These are phyloP conservation scores for Nemapogon koenigi DNA, from an alignment of 2,888 invertebrate genomes.

Conservation along the genomic window DNA sequence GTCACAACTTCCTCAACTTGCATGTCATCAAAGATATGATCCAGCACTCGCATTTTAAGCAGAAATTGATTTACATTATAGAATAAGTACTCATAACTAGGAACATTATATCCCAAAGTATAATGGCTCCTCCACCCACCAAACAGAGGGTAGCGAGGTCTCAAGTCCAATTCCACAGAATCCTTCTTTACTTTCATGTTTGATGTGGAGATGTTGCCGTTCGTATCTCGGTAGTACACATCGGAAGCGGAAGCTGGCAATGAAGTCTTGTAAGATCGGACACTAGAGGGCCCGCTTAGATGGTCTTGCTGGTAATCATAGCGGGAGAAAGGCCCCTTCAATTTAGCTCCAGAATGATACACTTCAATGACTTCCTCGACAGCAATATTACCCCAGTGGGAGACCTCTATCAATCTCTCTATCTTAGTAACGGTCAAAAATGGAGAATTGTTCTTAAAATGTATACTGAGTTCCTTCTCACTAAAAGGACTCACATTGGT, in stretches of 20 bases:
- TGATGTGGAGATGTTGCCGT: conserved; percentile 98
- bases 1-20: conserved; percentile 88
- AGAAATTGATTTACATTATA: conserved; percentile 80
- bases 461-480: conserved; percentile 75
- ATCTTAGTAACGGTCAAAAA: conserved; percentile 92
- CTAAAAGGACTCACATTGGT: conserved; percentile 69
- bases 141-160: conserved; percentile 96
- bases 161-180: conserved; percentile 93
- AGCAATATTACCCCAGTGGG: conserved; percentile 99
- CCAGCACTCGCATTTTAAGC: conserved; percentile 92
- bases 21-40: conserved; percentile 98
- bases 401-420: conserved; percentile 90
- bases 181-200: conserved; percentile 88
- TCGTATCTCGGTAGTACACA: conserved; percentile 96
- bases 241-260: conserved; percentile 89
- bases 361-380: conserved; percentile 94
- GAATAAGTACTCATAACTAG: conserved; percentile 94
- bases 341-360: conserved; percentile 88
- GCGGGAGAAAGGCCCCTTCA: conserved; percentile 95
- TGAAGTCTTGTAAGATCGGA: conserved; percentile 89
- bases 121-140: conserved; percentile 99
- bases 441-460: conserved; percentile 96
- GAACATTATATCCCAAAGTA: conserved; percentile 95
- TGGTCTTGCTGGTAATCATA: conserved; percentile 97
- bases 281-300: conserved; percentile 85